Conservation (phyloP, 64 coral and sea anemone species). For the Dendronephthya gigantea region DNA sequence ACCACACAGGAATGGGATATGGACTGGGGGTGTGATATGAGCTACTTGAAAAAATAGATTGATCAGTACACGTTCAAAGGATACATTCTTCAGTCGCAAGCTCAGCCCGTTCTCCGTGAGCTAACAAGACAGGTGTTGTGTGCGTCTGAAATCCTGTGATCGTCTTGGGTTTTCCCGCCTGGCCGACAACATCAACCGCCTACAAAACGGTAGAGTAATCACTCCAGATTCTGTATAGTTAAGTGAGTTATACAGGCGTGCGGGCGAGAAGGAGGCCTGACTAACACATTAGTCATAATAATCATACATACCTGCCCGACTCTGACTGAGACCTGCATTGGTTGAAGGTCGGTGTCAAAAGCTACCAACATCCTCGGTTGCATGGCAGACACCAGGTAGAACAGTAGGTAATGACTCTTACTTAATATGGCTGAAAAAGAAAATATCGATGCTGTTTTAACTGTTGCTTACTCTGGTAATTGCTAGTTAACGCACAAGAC, state of each 20-base stretch:
- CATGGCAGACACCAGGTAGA: constrained; percentile 79
- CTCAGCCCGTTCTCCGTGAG: constrained; percentile 90
- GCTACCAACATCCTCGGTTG: constrained; percentile 92
- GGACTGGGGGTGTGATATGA: too few species aligned
- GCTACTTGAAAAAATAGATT: background rate
- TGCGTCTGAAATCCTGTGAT: constrained; percentile 98
- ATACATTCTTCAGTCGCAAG: constrained; percentile 99
- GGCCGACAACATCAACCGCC: constrained; percentile 95
- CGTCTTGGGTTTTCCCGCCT: constrained; percentile 94
- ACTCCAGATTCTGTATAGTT: background rate
- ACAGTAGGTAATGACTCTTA: constrained; percentile 82
- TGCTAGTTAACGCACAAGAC: too few species aligned
- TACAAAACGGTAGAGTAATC: background rate
- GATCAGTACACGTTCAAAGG: constrained; percentile 24
- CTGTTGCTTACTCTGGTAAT: too few species aligned
- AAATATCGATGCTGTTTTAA: background rate
- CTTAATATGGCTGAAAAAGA: constrained; percentile 55
- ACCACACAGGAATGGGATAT: too few species aligned
- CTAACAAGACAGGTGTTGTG: constrained; percentile 83
- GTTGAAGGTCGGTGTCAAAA: constrained; percentile 75
- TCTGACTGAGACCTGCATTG: constrained; percentile 67
- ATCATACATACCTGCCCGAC: constrained; percentile 63
- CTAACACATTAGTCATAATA: background rate
- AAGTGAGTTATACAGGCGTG: background rate
- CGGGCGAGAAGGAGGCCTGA: background rate